Base-by-base conservation (phyloP, 2,888 invertebrate genomes). In the Campaea margaritaria region DNA sequence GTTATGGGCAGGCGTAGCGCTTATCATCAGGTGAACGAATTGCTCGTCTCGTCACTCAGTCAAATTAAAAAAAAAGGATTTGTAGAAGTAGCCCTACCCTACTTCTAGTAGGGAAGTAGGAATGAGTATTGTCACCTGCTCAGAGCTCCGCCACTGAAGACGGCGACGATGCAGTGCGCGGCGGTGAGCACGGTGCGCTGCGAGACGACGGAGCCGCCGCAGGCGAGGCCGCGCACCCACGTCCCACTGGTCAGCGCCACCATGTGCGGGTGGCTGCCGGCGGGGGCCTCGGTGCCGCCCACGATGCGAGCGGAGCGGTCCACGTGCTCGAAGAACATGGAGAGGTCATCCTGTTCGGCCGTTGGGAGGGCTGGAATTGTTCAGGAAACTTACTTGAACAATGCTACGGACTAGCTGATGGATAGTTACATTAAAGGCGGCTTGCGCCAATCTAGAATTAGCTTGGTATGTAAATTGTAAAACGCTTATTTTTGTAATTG, bases 311-410 rank as follows among this genome's bases (percentile, higher is more conserved):
- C 68, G 0, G 52, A 34, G 0, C 64, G 52, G 61, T 80, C 74
- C 3, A 71, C 73, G 56, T 83, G 80, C 58, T 79, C 77, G 70
- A 84, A 85, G 67, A 82, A 80, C 3, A 73, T 58, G 31, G 79
- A 79, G 54, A 76, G n/a, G n/a, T n/a, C 58, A 44, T 46, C 45
- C 34, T 58, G 58, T 27, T 49, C 83, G 39, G 53, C 57, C 58
- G 45, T 59, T 74, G 73, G 48, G 75, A 82, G 31, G 48, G 86
- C 87, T 88, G 74, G 0, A 67, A 67, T 54, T 3, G 34, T 2
- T 2, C 10, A 34, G 10, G 2, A 3, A 11, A 9, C 2, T 34
- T 8, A 34, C 10, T 34, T 34, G 2, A 27, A 27, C 27, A 27
- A 27, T 2, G 27, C 2, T n/a, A n/a, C n/a, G n/a, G n/a, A n/a